phyloP scores from a whole-genome alignment of 2,888 invertebrate genomes.

The Keiferia lycopersicella region DNA sequence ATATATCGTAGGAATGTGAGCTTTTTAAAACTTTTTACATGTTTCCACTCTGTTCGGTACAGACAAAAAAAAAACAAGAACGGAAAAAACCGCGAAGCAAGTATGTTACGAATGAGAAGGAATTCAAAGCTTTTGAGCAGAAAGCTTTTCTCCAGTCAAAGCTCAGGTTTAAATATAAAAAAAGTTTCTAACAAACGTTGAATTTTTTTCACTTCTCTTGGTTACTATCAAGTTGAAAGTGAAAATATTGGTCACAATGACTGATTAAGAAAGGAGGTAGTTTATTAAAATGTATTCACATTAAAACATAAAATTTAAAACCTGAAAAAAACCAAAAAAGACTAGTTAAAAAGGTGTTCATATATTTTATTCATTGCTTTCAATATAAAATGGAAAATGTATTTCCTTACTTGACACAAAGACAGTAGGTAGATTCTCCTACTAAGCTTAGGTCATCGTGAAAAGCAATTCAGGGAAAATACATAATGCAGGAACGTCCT shows the following conservation, averaged over 20 bases:
- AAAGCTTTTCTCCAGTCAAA: neutral
- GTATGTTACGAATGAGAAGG: slow-evolving; percentile 12
- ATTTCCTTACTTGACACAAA: neutral
- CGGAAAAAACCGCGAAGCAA: neutral
- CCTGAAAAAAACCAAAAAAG: no score
- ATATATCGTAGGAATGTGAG: slow-evolving; percentile 6
- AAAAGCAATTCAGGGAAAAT: slow-evolving; percentile 2
- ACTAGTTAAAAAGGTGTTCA: no score
- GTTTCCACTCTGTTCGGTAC: neutral
- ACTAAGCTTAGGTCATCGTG: neutral
- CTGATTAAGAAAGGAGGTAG: no score
- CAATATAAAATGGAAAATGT: neutral
- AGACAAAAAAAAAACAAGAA: slow-evolving; percentile 1
- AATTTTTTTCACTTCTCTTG: neutral
- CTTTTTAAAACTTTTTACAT: slow-evolving; percentile 7
- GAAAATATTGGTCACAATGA: no score
- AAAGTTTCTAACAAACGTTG: neutral
- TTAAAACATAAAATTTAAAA: no score
- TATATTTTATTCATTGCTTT: no score
- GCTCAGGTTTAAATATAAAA: slow-evolving; percentile 5
- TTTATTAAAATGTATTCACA: no score
- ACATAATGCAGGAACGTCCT: slow-evolving; percentile 14
- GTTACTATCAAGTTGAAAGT: no score
- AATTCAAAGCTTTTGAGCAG: slow-evolving; percentile 14
- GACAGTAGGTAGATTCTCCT: neutral